Base-by-base conservation (phyloP, 2,888 invertebrate genomes). In the Ganaspis brasiliensis region DNA sequence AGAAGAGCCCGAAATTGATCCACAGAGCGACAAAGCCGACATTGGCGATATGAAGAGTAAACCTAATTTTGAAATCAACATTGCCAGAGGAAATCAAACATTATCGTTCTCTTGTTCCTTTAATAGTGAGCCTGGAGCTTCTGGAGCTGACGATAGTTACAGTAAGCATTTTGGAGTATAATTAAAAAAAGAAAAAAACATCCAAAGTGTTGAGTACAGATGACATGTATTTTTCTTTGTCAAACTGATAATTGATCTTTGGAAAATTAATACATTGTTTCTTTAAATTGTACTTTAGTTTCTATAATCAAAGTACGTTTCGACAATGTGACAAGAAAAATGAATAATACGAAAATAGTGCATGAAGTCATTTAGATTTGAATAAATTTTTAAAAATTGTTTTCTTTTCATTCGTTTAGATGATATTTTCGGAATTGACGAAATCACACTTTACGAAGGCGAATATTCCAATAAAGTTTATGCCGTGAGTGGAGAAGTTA, bases 381-480 rank as follows among this genome's bases (percentile, higher is more conserved):
- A 92, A 92, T 92, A 91, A 89, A 86, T 92, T 81, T 84, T 21
- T 55, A 40, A 14, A 72, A 16, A 74, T 71, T 6, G 31, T 2
- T 31, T 31, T 31, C n/a, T n/a, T n/a, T 31, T 75, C 21, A 63
- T 12, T 35, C 76, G 74, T 79, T n/a, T 90, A 97, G 97, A 95
- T 93, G 98, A 98, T 88, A 93, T 97, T 12, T 98, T 98, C 89
- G 96, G 97, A 70, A 98, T 99, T 85, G 98, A 98, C 88, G 99
- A 99, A 92, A 94, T 99, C 79, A 96, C 97, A 4, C 93, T 99
- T 79, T 97, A 95, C 90, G 94, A 97, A 83, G 98, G 98, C 19
- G 96, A 97, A 86, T 96, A 96, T 94, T 95, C 95, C 78, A 97
- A 98, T 81, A 96, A 96, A 87, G 94, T 96, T 12, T 97, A 98